Evolutionary conservation across 1,140 invertebrate genomes (phyloP), one percentile per base, ranked within the genome.

Genomic region (Trigoniulus corallinus): DNA sequence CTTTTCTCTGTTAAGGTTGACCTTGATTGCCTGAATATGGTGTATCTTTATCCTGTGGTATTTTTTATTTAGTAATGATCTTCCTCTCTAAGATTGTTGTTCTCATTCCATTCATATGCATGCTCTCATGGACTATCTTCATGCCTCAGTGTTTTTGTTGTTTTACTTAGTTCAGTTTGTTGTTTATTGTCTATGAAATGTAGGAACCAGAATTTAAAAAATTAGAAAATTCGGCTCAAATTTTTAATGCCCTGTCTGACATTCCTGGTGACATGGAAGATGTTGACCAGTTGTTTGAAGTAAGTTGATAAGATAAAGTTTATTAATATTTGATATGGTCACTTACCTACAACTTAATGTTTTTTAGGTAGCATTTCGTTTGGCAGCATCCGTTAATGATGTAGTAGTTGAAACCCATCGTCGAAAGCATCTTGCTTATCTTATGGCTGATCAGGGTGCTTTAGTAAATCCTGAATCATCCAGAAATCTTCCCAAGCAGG

Each of bases 401-500:
- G 78, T 87, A 34, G 76, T 88, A 44, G 79, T 95, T 39, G 89
- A 95, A 61, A 88, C 88, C 22, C 86, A 93, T 63, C 73, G 91
- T 43, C 74, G 88, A 55, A 77, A 89, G 56, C 89, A 95, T 67
- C 73, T 95, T 56, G 92, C 92, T 4, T 93, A 93, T 69, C 71
- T 98, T 24, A 96, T 97, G 91, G 84, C 88, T 22, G 88, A 97
- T 67, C 88, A 93, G 64, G 92, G 92, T 40, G 82, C 84, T 47
- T 70, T 94, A 52, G 83, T 94, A 47, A 93, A 94, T 70, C 88
- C 88, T 1, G 84, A 87, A 64, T 80, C 79, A 18, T 77, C 80
- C 13, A 79, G 82, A 18, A 94, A 94, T 73, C 73, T 96, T 51
- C 91, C 92, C 1, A 93, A 93, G 66, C 86, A 89, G 61, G 7